These are phyloP conservation scores for Brachymystax lenok DNA, from an alignment of 2,797 vertebrate species.

Conservation along the genomic window DNA sequence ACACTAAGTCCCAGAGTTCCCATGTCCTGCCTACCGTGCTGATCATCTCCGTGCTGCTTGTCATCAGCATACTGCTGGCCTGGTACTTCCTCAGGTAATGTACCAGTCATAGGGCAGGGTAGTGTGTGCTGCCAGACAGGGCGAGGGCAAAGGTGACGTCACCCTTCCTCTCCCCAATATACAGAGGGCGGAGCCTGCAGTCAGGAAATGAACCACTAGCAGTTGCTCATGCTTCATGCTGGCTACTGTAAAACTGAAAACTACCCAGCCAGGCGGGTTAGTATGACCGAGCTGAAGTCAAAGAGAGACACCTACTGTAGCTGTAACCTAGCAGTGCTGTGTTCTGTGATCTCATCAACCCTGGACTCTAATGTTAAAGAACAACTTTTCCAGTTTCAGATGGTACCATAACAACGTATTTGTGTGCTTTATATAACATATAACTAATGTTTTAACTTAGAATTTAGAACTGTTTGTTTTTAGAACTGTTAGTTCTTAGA, in stretches of 20 bases:
- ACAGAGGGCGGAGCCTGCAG: slow-evolving; percentile 66
- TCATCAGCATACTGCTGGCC: slow-evolving; percentile 79
- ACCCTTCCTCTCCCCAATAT: slow-evolving; percentile 70
- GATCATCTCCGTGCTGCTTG: slow-evolving; percentile 79
- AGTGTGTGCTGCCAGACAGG: slow-evolving; percentile 30
- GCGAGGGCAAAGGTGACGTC: slow-evolving; percentile 60
- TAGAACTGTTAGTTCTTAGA: not conserved
- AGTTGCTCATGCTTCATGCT: slow-evolving; percentile 46
- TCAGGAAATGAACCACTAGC: slow-evolving; percentile 60
- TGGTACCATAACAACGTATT: slow-evolving; percentile 63
- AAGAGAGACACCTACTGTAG: slow-evolving; percentile 16
- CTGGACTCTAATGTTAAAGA: slow-evolving; percentile 76
- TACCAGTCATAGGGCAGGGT: not conserved
- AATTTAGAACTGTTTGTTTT: not conserved
- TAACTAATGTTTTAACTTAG: not conserved
- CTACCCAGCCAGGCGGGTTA: slow-evolving; percentile 4
- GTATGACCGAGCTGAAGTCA: not conserved
- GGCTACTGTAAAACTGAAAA: slow-evolving; percentile 46
- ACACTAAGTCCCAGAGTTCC: slow-evolving; percentile 3
- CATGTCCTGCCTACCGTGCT: slow-evolving; percentile 78
- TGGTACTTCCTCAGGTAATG: slow-evolving; percentile 91
- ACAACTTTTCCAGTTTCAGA: slow-evolving; percentile 74
- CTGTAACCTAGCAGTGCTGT: slow-evolving; percentile 19
- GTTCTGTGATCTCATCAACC: slow-evolving; percentile 45
- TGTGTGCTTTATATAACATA: not conserved